Evolutionary conservation across 2,888 invertebrate genomes (phyloP).

Genomic region (Oithona nana): DNA sequence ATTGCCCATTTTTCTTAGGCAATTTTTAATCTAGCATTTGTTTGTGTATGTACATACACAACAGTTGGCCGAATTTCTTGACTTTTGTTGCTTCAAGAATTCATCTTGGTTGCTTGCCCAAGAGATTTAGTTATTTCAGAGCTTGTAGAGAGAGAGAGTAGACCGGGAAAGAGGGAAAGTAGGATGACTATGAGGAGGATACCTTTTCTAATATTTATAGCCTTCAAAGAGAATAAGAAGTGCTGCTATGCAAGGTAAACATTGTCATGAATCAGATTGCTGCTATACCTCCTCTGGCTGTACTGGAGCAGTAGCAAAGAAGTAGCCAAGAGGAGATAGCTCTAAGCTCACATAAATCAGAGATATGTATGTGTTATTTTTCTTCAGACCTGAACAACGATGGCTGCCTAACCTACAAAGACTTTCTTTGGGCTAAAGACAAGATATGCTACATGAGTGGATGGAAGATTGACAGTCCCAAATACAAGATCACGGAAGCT

Average conservation of each 20-base stretch:
- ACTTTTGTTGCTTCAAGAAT: too few relatives aligned
- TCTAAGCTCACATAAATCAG: background rate
- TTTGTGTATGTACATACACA: too few relatives aligned
- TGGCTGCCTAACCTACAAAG: constrained; percentile 15
- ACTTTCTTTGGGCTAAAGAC: constrained; percentile 18
- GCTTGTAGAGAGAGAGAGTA: background rate
- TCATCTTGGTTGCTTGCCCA: background rate
- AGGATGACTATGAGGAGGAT: too few relatives aligned
- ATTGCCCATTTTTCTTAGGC: too few relatives aligned
- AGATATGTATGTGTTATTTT: background rate
- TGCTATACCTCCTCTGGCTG: too few relatives aligned
- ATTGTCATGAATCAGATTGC: background rate
- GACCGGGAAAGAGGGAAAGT: background rate
- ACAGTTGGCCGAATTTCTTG: too few relatives aligned
- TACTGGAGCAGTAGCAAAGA: too few relatives aligned
- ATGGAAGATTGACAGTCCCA: constrained; percentile 13
- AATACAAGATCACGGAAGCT: constrained; percentile 12
- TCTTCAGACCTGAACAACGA: constrained; percentile 15
- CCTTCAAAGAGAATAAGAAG: background rate
- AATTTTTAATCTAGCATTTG: too few relatives aligned
- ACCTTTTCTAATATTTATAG: background rate
- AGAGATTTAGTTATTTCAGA: background rate
- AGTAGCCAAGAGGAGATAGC: too few relatives aligned
- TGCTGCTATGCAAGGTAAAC: background rate
- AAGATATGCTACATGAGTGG: constrained; percentile 17